Base-by-base conservation (phyloP, 2,797 vertebrate genomes). In the Kryptopterus vitreolus region DNA sequence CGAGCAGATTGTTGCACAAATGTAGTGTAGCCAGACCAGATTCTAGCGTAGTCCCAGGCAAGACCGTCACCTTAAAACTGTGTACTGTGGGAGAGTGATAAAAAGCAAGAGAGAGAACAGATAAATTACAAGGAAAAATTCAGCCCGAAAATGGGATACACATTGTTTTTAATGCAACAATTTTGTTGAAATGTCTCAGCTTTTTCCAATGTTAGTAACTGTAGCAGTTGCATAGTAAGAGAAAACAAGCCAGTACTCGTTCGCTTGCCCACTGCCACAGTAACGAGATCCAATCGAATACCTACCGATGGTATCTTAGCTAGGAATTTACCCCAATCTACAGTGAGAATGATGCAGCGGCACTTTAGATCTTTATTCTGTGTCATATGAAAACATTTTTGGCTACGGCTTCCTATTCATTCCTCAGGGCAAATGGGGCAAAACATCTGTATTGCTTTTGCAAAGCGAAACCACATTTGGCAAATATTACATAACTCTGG, bases 11-110 rank as follows among this genome's bases (percentile, higher is more conserved):
- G 82, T 99, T 99, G 92, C 97, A 99, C 89, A 98, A 89, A 84
- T 99, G 97, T 57, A 99, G 96, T 6, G 94, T 95, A 2, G 97
- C 97, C 0, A 95, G 95, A 63, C 98, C 98, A 0, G 92, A 94
- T 89, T 98, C 98, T 83, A 99, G 88, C 87, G 96, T 98, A 82
- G 97, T 98, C 87, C 97, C 97, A 3, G 98, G 95, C 53, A 96
- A 92, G 73, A 99, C 94, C 2, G 93, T 94, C 76, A 99, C 95
- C 2, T 91, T 92, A 90, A 96, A 96, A 84, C 94, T 93, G 85
- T 96, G 95, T 86, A 96, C 95, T 99, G 76, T 72, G 16, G 26
- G 72, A 22, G 38, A 79, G 9, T 35, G 10, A 20, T 20, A 3
- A 38, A 12, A 38, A n/a, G 5, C 0, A 1, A 9, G 15, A 2